These are phyloP conservation scores for Drosophila koepferae DNA, from an alignment of 2,888 invertebrate species.

Conservation along the genomic window DNA sequence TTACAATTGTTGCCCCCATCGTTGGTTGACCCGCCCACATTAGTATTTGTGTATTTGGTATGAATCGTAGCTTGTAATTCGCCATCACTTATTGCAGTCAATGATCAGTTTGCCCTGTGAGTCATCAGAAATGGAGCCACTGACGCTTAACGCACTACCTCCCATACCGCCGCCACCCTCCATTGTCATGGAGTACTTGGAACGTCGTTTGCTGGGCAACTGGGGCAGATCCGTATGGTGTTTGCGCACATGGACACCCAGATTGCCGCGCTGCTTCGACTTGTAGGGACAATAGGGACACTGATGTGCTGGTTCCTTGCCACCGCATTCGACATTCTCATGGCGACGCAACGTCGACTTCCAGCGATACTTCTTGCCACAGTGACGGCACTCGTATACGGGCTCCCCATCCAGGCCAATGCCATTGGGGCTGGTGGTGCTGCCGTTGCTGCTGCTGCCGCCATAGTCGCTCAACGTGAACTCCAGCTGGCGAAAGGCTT, in stretches of 20 bases:
- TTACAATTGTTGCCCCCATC: constrained; percentile 9
- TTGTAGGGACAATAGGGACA: constrained; percentile 92
- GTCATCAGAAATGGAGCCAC: constrained; percentile 72
- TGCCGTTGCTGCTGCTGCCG: constrained; percentile 68
- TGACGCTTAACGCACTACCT: constrained; percentile 38
- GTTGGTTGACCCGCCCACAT: constrained; percentile 3
- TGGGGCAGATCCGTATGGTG: constrained; percentile 88
- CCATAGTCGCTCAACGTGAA: constrained; percentile 81
- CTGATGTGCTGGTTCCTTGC: constrained; percentile 92
- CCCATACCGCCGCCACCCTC: constrained; percentile 43
- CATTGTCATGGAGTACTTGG: constrained; percentile 89
- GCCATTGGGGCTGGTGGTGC: constrained; percentile 88
- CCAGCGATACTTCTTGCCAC: constrained; percentile 94
- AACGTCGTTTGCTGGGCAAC: constrained; percentile 86
- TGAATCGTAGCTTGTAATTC: constrained; percentile 35
- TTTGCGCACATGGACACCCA: constrained; percentile 92
- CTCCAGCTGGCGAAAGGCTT: constrained; percentile 82
- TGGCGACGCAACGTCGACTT: constrained; percentile 93
- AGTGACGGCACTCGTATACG: constrained; percentile 91
- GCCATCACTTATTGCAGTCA: constrained; percentile 76
- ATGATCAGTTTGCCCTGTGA: constrained; percentile 80
- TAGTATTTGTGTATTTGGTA: constrained; percentile 59
- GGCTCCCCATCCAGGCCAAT: constrained; percentile 84
- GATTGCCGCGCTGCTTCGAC: constrained; percentile 93
- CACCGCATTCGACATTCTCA: constrained; percentile 93